Base-by-base conservation (phyloP, 2,888 invertebrate species). In the Prosapia bicincta region DNA sequence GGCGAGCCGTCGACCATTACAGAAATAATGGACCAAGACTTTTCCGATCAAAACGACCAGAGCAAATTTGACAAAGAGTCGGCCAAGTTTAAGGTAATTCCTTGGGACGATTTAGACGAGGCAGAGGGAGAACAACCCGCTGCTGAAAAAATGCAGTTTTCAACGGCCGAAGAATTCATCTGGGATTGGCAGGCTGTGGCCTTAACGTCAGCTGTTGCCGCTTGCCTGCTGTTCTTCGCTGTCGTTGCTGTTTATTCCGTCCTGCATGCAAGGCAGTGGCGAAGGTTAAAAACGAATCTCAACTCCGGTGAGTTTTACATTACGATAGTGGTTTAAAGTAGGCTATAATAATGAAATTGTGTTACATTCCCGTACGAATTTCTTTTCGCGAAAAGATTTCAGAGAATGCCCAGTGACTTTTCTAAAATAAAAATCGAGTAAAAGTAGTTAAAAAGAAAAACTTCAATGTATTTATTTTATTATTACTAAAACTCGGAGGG, bases 201-300 rank as follows among this genome's bases (percentile, higher is more conserved):
- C 75, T 87, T 94, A 82, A 89, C 90, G 78, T 85, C 93, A 80
- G 93, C 93, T 70, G 91, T 92, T 43, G 89, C 91, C 83, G 91
- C 92, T 79, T 94, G 93, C 87, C 87, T 93, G 77, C 87, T 93
- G 83, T 94, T 94, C 87, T 93, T 94, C 87, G 86, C 92, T 81
- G 91, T 92, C 80, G 92, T 93, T 83, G 89, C 92, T 81, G 89
- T 90, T 82, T 90, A 93, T 84, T 91, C 93, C 80, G 85, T 93
- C 81, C 90, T 93, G 82, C 93, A 93, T 83, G 91, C 92, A 81
- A 89, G 90, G 82, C 93, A 93, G 84, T 94, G 93, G 93, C 89
- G 90, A 84, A 88, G 90, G 83, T 89, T 94, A 83, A 93, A 93
- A 85, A 90, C 89, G 83, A 91, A 91, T 82, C 90, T 93, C 81